Evolutionary conservation across 2,888 invertebrate species (phyloP), one percentile per base, ranked within the genome.

Genomic region (Melanargia galathea): DNA sequence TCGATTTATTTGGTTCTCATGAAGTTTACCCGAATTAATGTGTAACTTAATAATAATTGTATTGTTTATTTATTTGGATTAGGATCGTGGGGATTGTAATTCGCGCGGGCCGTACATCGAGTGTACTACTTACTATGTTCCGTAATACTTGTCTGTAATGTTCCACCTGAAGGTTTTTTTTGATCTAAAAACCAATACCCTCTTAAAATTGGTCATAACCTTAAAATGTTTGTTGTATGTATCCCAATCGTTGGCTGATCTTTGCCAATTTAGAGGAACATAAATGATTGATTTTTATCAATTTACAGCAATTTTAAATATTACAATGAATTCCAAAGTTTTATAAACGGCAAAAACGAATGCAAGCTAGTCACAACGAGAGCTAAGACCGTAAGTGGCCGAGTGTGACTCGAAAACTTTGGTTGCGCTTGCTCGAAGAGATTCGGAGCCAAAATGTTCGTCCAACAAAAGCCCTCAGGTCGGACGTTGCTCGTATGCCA

Each of bases 21-120:
- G 88, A 90, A 89, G 86, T 90, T 89, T 86, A 86, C 83, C 82
- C 86, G 84, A 86, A 86, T 86, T 83, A 81, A 83, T 78, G 78
- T 75, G 64, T 71, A 69, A 70, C 72, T 73, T 64, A 70, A 46
- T 57, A 35, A 38, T 54, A 22, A 22, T 54, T 38, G 67, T 68
- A 69, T 60, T 70, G 57, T 63, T 80, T 78, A 77, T 76, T 79
- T 78, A 74, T 76, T 73, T 75, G 49, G 66, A 60, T 52, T 64
- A 62, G 63, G 64, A 62, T 60, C 57, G 67, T 60, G 67, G 38
- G 65, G 61, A 57, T 60, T n/a, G n/a, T n/a, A n/a, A n/a, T 26
- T 57, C 43, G 63, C 60, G 65, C 64, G 63, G 52, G 59, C 63
- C 67, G 64, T 58, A 60, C 58, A 38, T 61, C 43, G 59, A 60